Evolutionary conservation across 2,113 vertebrate genomes (phyloP).

Genomic region (Mesitornis unicolor): DNA sequence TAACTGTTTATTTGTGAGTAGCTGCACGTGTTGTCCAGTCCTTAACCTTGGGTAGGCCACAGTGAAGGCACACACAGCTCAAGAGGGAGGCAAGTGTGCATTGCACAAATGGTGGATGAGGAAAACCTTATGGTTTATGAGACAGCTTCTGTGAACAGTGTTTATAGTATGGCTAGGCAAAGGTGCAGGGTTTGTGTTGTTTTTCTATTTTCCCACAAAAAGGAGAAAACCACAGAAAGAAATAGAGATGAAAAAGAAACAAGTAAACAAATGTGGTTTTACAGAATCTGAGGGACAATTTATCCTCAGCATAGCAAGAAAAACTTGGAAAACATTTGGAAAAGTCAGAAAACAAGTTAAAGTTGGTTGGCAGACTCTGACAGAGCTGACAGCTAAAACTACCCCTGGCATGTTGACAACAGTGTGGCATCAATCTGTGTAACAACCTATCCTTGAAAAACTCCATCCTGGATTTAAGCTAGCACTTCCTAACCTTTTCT

Average conservation of each 20-base stretch:
- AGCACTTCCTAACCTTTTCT: constrained; percentile 44
- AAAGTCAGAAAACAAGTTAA: constrained; percentile 69
- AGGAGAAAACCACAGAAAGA: constrained; percentile 14
- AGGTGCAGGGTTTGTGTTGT: background rate
- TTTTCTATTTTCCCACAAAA: background rate
- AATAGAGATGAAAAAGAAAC: background rate
- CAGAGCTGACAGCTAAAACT: constrained; percentile 60
- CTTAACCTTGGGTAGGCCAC: background rate
- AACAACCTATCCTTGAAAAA: constrained; percentile 56
- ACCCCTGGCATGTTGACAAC: constrained; percentile 51
- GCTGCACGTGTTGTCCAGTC: background rate
- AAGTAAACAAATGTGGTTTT: constrained; percentile 60
- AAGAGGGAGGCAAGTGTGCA: background rate
- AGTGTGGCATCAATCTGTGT: constrained; percentile 58
- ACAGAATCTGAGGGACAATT: constrained; percentile 50
- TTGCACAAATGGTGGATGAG: background rate
- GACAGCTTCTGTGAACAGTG: background rate
- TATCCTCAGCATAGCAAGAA: constrained; percentile 31
- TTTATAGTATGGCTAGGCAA: background rate
- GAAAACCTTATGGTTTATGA: background rate
- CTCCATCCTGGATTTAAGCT: constrained; percentile 53
- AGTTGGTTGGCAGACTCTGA: constrained; percentile 61
- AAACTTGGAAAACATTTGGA: constrained; percentile 61
- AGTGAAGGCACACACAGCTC: background rate
- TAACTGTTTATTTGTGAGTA: background rate